Conservation (phyloP, 2,797 vertebrate species). For the Poeciliopsis turneri region DNA sequence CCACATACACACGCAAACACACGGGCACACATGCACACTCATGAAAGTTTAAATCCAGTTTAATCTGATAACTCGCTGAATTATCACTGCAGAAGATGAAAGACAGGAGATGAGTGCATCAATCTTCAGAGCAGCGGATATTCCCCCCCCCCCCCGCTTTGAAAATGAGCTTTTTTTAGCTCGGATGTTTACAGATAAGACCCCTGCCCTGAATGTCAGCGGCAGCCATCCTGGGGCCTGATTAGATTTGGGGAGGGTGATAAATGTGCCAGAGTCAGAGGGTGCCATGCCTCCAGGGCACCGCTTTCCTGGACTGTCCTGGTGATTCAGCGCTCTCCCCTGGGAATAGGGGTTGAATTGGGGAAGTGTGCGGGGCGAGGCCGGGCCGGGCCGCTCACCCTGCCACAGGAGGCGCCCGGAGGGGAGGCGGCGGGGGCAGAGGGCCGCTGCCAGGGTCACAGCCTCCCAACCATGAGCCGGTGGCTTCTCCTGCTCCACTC, state of each 20-base stretch:
- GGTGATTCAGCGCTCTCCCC: slow-evolving; percentile 72
- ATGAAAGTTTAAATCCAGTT: slow-evolving; percentile 41
- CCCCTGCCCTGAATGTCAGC: slow-evolving; percentile 79
- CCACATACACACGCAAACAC: not conserved
- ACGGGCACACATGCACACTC: not conserved
- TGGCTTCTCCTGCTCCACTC: slow-evolving; percentile 81
- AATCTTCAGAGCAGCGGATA: slow-evolving; percentile 75
- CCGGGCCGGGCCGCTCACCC: slow-evolving; percentile 71
- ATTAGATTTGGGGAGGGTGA: slow-evolving; percentile 83
- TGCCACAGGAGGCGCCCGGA: slow-evolving; percentile 82
- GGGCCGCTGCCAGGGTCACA: slow-evolving; percentile 87
- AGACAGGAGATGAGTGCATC: slow-evolving; percentile 59
- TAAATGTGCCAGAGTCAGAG: slow-evolving; percentile 84
- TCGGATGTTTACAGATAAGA: slow-evolving; percentile 86
- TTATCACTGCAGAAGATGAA: slow-evolving; percentile 69
- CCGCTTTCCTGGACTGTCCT: slow-evolving; percentile 53
- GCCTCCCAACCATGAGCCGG: slow-evolving; percentile 73
- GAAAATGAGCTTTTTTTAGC: slow-evolving; percentile 79
- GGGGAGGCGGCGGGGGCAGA: slow-evolving; percentile 84
- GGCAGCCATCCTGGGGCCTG: slow-evolving; percentile 76
- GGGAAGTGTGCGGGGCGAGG: slow-evolving; percentile 80
- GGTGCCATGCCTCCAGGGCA: slow-evolving; percentile 73
- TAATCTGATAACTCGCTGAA: slow-evolving; percentile 50
- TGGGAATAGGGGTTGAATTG: slow-evolving; percentile 77
- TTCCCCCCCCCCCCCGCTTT: slow-evolving; percentile 59